phyloP scores from a whole-genome alignment of 2,797 vertebrate species.

The Spinus olivaceus region DNA sequence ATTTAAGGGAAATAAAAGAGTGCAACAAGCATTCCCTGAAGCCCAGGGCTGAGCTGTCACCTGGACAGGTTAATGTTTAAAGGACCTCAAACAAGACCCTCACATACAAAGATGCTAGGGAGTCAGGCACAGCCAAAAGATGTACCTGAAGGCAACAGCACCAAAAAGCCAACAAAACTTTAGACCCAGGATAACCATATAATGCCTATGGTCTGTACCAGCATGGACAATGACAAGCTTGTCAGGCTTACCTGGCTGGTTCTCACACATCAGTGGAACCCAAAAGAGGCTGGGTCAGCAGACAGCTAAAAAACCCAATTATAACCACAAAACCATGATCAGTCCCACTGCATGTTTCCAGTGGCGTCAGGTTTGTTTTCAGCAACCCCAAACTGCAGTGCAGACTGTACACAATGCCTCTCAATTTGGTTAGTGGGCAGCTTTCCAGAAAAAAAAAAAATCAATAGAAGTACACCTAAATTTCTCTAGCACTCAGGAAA shows the following conservation, averaged over 20 bases:
- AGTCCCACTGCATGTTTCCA: background rate
- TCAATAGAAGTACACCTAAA: slow-evolving; percentile 37
- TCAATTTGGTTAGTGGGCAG: background rate
- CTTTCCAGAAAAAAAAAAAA: slow-evolving; percentile 31
- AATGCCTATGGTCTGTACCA: background rate
- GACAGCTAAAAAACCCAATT: background rate
- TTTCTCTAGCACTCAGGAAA: slow-evolving; percentile 9
- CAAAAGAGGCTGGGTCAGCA: background rate
- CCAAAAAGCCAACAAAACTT: background rate
- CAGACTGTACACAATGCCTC: background rate
- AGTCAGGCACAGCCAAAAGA: background rate
- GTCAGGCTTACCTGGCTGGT: background rate
- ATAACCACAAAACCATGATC: background rate
- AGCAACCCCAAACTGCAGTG: background rate
- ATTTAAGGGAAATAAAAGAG: background rate
- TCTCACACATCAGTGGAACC: background rate
- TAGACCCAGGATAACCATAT: fast-evolving
- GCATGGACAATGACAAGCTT: fast-evolving
- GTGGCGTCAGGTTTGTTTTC: background rate
- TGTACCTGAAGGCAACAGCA: background rate
- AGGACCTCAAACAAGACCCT: background rate
- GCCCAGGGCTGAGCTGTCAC: background rate
- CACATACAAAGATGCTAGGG: background rate
- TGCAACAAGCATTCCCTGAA: background rate
- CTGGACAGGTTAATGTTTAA: background rate